A percentile compares a stretch with the other conserved stretches of the same genome.
Evolutionary conservation across 2,113 vertebrate genomes (phyloP).

Genomic region (Nymphicus hollandicus): DNA sequence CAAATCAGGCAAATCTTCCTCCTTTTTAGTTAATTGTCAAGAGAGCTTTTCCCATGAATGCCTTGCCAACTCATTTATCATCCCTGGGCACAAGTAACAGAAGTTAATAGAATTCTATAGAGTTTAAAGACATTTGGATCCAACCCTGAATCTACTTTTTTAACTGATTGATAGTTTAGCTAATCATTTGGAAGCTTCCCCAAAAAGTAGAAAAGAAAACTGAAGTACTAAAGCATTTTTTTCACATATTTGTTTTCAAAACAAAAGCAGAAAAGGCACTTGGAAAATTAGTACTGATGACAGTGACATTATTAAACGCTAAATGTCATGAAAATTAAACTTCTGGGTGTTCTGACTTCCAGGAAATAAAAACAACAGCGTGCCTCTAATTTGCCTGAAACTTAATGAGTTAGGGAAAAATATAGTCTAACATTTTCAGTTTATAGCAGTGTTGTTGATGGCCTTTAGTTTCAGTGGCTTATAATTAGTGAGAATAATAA

Average conservation of each 20-base stretch:
- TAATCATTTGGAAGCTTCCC: not conserved
- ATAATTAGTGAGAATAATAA: not conserved
- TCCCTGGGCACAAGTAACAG: not conserved
- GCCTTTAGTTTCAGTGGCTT: not conserved
- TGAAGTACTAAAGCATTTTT: not conserved
- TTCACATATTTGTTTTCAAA: not conserved
- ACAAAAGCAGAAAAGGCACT: not conserved
- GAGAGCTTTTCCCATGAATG: not conserved
- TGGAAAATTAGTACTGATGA: not conserved
- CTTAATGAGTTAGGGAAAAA: not conserved
- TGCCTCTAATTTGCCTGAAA: not conserved
- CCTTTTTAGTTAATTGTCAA: not conserved
- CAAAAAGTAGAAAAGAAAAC: not conserved
- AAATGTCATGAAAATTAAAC: conserved; percentile 18
- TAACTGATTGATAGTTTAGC: not conserved
- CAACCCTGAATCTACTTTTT: not conserved
- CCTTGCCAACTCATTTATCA: not conserved
- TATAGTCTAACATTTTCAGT: not conserved
- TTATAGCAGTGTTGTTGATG: not conserved
- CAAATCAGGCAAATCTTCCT: not conserved
- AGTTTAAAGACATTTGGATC: not conserved
- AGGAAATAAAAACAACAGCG: not conserved
- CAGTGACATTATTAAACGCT: not conserved
- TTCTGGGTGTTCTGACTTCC: not conserved
- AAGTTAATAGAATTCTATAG: not conserved